Conservation (phyloP, 1,140 invertebrate genomes). For the Psilanteris sp. region DNA sequence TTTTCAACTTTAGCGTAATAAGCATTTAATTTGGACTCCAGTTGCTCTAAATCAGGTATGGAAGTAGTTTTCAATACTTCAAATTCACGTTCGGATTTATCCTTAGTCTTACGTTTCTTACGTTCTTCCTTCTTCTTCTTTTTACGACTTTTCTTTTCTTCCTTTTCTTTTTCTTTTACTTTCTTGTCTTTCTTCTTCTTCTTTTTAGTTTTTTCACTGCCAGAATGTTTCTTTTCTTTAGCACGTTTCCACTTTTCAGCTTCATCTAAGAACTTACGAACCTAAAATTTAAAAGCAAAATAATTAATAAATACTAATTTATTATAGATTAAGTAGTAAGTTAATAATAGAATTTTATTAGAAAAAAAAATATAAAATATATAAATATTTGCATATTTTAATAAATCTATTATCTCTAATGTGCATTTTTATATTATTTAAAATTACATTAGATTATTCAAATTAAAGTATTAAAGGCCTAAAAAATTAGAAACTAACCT, state of each 20-base stretch:
- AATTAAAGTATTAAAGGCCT: no score
- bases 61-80: slow-evolving; percentile 81
- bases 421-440: no score
- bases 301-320: no score
- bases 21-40: slow-evolving; percentile 87
- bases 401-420: no score
- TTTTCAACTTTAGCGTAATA: slow-evolving; percentile 90
- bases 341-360: no score
- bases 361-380: no score
- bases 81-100: slow-evolving; percentile 82
- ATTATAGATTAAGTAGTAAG: no score
- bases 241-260: slow-evolving; percentile 87
- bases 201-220: slow-evolving; percentile 85
- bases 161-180: slow-evolving; percentile 80
- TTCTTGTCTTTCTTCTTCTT: slow-evolving; percentile 83
- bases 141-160: slow-evolving; percentile 81
- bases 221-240: slow-evolving; percentile 85
- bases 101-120: slow-evolving; percentile 83
- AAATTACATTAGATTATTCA: no score
- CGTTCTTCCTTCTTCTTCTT: slow-evolving; percentile 86
- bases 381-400: no score
- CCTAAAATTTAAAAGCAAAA: slow-evolving; percentile 74
- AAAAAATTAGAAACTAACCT: slow-evolving; percentile 72
- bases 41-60: slow-evolving; percentile 86
- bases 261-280: slow-evolving; percentile 89